Evolutionary conservation across 35 echinoderm and acorn worm genomes (phyloP).

Genomic region (Strongylocentrotus purpuratus): DNA sequence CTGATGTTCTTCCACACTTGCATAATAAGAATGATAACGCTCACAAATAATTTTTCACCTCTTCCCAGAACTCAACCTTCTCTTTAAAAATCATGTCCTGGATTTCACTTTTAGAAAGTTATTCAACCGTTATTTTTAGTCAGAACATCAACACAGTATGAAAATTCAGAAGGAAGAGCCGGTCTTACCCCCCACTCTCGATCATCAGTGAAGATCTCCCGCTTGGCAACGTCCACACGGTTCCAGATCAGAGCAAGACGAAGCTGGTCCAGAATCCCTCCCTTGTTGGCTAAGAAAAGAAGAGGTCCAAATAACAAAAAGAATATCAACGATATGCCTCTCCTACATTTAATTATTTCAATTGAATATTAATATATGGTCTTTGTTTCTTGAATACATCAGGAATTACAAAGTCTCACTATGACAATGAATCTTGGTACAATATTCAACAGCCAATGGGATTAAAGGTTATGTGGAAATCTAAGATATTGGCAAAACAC

Average conservation of each 20-base stretch:
- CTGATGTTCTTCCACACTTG: too few relatives aligned
- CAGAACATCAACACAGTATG: background rate
- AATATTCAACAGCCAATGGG: background rate
- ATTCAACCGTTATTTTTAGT: too few relatives aligned
- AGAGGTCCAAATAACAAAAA: background rate
- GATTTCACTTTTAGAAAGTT: too few relatives aligned
- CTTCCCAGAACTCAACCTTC: too few relatives aligned
- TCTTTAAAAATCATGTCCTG: too few relatives aligned
- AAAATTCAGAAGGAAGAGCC: background rate
- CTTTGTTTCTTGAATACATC: too few relatives aligned
- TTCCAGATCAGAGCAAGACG: constrained; percentile 92
- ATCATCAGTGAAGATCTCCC: constrained; percentile 97
- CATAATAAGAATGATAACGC: too few relatives aligned
- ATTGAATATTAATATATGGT: too few relatives aligned
- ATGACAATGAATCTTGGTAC: background rate
- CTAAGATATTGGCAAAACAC: too few relatives aligned
- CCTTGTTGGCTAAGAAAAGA: constrained; percentile 76
- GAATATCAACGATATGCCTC: too few relatives aligned
- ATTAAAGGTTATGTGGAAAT: background rate
- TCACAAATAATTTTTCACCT: too few relatives aligned
- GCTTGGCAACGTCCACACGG: constrained; percentile 95
- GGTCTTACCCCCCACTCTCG: constrained; percentile 79
- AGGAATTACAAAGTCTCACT: background rate
- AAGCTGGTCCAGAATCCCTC: constrained; percentile 79
- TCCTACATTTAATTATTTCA: too few relatives aligned